These are phyloP conservation scores for Amphiduros pacificus DNA, from an alignment of 2,888 invertebrate species.

Conservation along the genomic window DNA sequence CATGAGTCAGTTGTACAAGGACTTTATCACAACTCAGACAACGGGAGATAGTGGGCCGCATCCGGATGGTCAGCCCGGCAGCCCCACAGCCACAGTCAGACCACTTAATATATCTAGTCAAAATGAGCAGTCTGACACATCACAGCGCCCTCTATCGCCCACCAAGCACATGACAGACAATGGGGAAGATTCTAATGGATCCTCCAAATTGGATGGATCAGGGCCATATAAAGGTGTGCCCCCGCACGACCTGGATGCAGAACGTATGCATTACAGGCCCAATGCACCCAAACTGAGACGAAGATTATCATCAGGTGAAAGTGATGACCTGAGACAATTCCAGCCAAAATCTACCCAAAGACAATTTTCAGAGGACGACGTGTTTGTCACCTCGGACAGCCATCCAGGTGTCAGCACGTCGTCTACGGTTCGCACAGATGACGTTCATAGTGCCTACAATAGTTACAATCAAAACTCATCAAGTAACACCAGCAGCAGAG, in stretches of 20 bases:
- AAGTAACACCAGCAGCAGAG: neutral
- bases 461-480: conserved; percentile 4
- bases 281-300: conserved; percentile 52
- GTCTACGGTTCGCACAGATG: neutral
- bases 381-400: conserved; percentile 6
- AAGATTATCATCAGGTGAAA: conserved; percentile 51
- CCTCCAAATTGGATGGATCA: neutral
- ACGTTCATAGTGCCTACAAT: too few relatives aligned
- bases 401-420: neutral
- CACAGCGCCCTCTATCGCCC: neutral
- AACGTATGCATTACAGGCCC: conserved; percentile 17
- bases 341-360: neutral
- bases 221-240: conserved; percentile 2
- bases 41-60: neutral
- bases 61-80: neutral
- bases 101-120: neutral
- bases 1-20: conserved; percentile 41
- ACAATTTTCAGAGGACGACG: neutral
- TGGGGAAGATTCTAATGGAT: neutral
- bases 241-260: conserved; percentile 20
- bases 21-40: neutral
- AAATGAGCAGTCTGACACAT: too few relatives aligned
- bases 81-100: conserved; percentile 7
- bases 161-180: neutral
- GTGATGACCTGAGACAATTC: conserved; percentile 33